Percentiles rank a stretch among this genome's conserved stretches.
These are phyloP conservation scores for Philonicus albiceps DNA, from an alignment of 2,888 invertebrate genomes.

Conservation along the genomic window DNA sequence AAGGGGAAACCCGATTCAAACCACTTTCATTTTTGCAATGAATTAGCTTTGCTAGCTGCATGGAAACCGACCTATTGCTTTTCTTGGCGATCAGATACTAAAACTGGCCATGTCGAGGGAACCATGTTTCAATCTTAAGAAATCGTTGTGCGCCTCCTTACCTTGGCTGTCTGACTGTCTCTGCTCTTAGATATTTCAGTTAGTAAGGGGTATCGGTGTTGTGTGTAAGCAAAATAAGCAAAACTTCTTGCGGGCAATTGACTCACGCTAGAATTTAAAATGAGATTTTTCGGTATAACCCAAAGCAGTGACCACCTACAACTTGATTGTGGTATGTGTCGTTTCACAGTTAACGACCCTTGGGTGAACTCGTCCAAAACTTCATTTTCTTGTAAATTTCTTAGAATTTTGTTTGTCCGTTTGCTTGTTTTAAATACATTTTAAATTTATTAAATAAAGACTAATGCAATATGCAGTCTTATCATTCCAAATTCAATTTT, in stretches of 20 bases:
- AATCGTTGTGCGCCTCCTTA: not conserved
- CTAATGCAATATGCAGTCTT: too few relatives aligned
- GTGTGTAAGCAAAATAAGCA: not conserved
- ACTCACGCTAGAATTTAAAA: not conserved
- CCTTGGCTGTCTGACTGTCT: not conserved
- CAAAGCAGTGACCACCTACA: not conserved
- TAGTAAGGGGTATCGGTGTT: not conserved
- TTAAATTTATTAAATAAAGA: too few relatives aligned
- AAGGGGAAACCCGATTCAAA: not conserved
- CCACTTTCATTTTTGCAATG: conserved; percentile 8
- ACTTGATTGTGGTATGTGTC: not conserved
- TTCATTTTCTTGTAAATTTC: not conserved
- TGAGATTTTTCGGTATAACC: not conserved
- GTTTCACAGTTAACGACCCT: not conserved
- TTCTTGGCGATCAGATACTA: conserved; percentile 21
- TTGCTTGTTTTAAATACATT: not conserved
- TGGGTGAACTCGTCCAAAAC: not conserved
- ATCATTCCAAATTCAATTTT: too few relatives aligned
- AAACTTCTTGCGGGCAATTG: not conserved
- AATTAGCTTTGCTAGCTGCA: not conserved
- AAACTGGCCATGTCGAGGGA: not conserved
- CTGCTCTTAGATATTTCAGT: not conserved
- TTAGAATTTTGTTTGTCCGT: not conserved
- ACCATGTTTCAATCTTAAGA: not conserved
- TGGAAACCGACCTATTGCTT: not conserved